A percentile compares a stretch with the other conserved stretches of the same genome.
Evolutionary conservation across 2,113 vertebrate genomes (phyloP).

Genomic region (Shinisaurus crocodilurus): DNA sequence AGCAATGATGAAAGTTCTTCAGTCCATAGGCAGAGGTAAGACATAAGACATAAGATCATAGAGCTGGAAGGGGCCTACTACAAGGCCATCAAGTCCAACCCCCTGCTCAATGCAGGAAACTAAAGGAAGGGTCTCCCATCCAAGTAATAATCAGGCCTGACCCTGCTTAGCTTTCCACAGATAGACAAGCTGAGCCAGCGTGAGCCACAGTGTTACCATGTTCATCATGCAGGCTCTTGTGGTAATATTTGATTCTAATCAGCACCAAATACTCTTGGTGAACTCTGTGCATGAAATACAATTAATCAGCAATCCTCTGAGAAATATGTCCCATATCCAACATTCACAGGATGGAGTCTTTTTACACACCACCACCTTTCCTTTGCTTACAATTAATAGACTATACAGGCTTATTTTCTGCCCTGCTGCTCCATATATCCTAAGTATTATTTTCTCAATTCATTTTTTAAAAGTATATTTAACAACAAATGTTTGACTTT

Average conservation of each 20-base stretch:
- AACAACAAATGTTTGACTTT: slow-evolving; percentile 50
- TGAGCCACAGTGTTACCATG: too few relatives aligned
- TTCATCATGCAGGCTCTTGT: neutral
- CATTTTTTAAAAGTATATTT: slow-evolving; percentile 54
- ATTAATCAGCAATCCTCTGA: neutral
- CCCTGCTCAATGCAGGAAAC: too few relatives aligned
- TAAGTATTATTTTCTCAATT: slow-evolving; percentile 47
- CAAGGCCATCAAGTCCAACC: too few relatives aligned
- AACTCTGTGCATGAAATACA: neutral
- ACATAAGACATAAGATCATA: too few relatives aligned
- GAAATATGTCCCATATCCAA: neutral
- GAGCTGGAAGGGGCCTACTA: too few relatives aligned
- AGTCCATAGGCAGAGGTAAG: neutral
- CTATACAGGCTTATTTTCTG: neutral
- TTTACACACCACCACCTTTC: neutral
- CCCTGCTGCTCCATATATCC: neutral
- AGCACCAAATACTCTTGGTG: neutral
- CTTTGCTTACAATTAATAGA: neutral
- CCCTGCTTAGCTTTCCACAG: too few relatives aligned
- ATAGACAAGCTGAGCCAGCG: too few relatives aligned
- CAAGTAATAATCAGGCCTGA: too few relatives aligned
- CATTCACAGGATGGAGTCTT: neutral
- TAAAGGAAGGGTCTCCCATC: too few relatives aligned
- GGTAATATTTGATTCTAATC: neutral
- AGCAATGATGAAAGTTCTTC: neutral